These are phyloP conservation scores for Willowsia nigromaculata DNA, from an alignment of 2,888 invertebrate genomes.

Conservation along the genomic window DNA sequence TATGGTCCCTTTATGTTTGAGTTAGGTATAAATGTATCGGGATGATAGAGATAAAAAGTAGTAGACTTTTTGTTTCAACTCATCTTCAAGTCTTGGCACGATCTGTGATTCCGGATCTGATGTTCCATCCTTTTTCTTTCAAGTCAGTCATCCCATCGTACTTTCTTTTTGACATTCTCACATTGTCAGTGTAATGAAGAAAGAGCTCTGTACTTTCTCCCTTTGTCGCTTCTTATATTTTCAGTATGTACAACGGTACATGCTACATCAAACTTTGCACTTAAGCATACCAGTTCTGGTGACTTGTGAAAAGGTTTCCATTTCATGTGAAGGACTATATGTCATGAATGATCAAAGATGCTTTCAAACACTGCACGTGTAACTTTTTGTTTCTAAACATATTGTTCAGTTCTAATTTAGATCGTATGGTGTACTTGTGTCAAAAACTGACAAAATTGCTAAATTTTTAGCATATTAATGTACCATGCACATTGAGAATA, in stretches of 20 bases:
- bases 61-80: slow-evolving; percentile 54
- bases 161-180: slow-evolving; percentile 28
- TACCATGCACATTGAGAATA: no score
- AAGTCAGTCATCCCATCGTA: slow-evolving; percentile 37
- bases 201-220: background rate
- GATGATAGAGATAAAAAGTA: background rate
- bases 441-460: no score
- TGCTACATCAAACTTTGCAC: background rate
- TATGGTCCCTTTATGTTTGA: no score
- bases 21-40: no score
- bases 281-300: background rate
- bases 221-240: background rate
- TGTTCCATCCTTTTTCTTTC: slow-evolving; percentile 65
- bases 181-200: slow-evolving; percentile 25
- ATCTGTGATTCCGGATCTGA: slow-evolving; percentile 76
- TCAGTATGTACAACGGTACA: background rate
- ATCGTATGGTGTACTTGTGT: no score
- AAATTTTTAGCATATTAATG: no score
- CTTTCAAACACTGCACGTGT: background rate
- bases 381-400: background rate
- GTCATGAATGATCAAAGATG: slow-evolving; percentile 8
- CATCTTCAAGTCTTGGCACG: slow-evolving; percentile 77
- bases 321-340: background rate
- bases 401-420: background rate
- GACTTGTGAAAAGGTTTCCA: background rate